phyloP scores from a whole-genome alignment of 2,113 vertebrate genomes.

The Capreolus pygargus region DNA sequence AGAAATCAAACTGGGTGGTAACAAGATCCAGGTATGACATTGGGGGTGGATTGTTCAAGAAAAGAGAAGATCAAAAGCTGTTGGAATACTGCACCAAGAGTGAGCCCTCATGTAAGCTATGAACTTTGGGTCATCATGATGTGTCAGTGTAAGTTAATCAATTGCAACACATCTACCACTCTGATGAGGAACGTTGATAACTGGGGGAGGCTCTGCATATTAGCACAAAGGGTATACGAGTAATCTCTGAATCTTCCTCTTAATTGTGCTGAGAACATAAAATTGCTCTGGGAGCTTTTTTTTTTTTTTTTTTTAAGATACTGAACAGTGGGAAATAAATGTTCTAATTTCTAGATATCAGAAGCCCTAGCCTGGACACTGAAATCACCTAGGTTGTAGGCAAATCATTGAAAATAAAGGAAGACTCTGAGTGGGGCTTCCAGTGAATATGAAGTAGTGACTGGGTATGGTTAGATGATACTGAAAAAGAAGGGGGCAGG shows the following conservation, averaged over 20 bases:
- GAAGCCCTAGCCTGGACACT: background rate
- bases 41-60: background rate
- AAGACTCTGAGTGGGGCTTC: background rate
- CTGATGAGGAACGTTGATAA: background rate
- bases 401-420: background rate
- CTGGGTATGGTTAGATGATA: background rate
- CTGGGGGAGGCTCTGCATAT: background rate
- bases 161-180: background rate
- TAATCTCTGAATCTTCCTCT: background rate
- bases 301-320: background rate
- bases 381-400: background rate
- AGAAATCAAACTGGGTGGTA: background rate
- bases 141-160: background rate
- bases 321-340: background rate
- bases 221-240: background rate
- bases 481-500: background rate
- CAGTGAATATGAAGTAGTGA: background rate
- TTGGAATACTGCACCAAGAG: background rate
- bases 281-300: background rate
- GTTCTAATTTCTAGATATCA: background rate
- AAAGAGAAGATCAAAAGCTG: background rate
- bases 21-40: background rate
- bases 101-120: background rate
- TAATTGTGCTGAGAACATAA: background rate
- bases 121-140: background rate